phyloP scores from a whole-genome alignment of 2,113 vertebrate species.

The Rhodinocichla rosea region DNA sequence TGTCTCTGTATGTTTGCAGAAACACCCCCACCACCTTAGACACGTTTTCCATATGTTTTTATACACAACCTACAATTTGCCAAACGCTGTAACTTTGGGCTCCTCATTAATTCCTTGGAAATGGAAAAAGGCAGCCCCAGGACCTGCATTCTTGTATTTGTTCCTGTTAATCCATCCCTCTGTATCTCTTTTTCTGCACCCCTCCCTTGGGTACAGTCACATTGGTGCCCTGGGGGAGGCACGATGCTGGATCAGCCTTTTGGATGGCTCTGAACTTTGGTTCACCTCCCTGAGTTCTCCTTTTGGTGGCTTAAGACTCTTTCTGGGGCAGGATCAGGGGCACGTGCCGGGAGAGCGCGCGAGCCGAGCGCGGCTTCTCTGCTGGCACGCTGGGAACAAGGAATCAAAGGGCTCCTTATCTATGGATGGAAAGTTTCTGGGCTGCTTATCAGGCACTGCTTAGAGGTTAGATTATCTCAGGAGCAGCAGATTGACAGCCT shows the following conservation, averaged over 20 bases:
- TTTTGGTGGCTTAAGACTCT: background rate
- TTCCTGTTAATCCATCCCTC: background rate
- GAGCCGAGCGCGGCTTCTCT: background rate
- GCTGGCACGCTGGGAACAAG: background rate
- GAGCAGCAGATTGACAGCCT: background rate
- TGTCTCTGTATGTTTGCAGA: background rate
- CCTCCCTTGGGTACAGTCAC: background rate
- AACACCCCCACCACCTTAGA: background rate
- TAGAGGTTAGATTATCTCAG: background rate
- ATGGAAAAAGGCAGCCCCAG: background rate
- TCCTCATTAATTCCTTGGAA: background rate
- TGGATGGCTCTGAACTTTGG: background rate
- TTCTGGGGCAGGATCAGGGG: constrained; percentile 5
- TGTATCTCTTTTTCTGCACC: background rate
- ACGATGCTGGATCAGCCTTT: background rate
- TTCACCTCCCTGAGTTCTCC: background rate
- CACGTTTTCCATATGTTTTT: background rate
- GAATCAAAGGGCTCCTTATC: constrained; percentile 38
- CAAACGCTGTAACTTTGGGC: background rate
- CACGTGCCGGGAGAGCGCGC: background rate
- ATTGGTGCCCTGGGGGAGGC: background rate
- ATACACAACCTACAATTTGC: background rate
- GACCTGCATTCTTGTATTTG: background rate
- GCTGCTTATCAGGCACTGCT: constrained; percentile 15
- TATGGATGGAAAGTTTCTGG: constrained; percentile 39